phyloP scores from a whole-genome alignment of 2,888 invertebrate species.

The Drosophila neonasuta region DNA sequence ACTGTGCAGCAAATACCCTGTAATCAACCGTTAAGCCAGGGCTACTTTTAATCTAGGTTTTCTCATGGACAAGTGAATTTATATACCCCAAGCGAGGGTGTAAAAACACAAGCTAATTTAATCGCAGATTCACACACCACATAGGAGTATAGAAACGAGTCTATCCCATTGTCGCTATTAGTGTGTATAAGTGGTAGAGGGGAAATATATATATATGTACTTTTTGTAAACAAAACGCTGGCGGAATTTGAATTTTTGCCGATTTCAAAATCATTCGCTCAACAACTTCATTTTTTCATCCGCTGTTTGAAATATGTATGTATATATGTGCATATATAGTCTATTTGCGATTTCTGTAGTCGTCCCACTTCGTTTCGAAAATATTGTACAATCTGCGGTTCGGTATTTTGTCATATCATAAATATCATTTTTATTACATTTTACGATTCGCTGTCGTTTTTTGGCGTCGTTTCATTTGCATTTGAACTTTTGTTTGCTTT shows the following conservation, averaged over 20 bases:
- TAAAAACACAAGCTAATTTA: slow-evolving; percentile 14
- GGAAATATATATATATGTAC: background rate
- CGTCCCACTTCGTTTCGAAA: slow-evolving; percentile 30
- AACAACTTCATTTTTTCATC: background rate
- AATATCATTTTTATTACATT: slow-evolving; percentile 40
- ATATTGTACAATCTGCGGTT: slow-evolving; percentile 45
- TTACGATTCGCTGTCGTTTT: slow-evolving; percentile 9
- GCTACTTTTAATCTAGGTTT: too few species aligned
- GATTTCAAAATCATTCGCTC: slow-evolving; percentile 56
- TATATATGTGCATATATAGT: background rate
- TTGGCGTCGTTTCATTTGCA: slow-evolving; percentile 49
- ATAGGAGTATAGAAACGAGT: slow-evolving; percentile 7
- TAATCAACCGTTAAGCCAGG: background rate
- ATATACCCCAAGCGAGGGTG: slow-evolving; percentile 14
- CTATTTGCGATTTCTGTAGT: slow-evolving; percentile 34
- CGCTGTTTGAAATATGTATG: background rate
- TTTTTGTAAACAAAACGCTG: slow-evolving; percentile 71
- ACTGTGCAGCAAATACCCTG: slow-evolving; percentile 3
- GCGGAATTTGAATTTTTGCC: slow-evolving; percentile 60
- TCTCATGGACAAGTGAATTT: background rate
- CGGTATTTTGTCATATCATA: slow-evolving; percentile 53
- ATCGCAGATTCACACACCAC: slow-evolving; percentile 15
- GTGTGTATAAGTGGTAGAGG: slow-evolving; percentile 9
- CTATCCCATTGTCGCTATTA: slow-evolving; percentile 42
- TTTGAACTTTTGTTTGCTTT: slow-evolving; percentile 51